Evolutionary conservation across 2,888 invertebrate species (phyloP).

Genomic region (Zygothrica quintamaculata): DNA sequence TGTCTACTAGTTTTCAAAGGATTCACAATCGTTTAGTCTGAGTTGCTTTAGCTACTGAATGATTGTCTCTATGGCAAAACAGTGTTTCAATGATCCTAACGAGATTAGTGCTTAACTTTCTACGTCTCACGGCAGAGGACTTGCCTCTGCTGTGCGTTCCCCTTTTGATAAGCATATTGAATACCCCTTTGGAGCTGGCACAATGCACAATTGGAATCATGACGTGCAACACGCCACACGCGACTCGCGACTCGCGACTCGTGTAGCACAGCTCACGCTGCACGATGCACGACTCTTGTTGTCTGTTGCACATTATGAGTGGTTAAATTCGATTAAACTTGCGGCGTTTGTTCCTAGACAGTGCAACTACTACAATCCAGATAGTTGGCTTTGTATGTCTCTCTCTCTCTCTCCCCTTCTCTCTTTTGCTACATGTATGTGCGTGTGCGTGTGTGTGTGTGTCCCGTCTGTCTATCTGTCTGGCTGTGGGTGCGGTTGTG

Average conservation of each 20-base stretch:
- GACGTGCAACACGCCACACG: too few species aligned
- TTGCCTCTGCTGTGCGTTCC: background rate
- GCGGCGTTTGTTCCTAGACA: slow-evolving; percentile 66
- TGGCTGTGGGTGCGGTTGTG: slow-evolving; percentile 7
- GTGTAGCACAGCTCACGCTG: slow-evolving; percentile 18
- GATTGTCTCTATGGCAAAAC: slow-evolving; percentile 33
- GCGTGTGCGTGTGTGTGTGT: slow-evolving; percentile 3
- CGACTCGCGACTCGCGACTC: too few species aligned
- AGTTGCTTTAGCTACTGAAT: slow-evolving; percentile 37
- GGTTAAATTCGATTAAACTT: slow-evolving; percentile 82
- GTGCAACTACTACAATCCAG: slow-evolving; percentile 46
- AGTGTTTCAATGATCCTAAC: slow-evolving; percentile 76
- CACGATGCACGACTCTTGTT: slow-evolving; percentile 48
- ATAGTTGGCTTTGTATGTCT: slow-evolving; percentile 18
- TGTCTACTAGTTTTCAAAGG: too few species aligned
- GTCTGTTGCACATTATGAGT: slow-evolving; percentile 82
- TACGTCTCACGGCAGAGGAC: slow-evolving; percentile 58
- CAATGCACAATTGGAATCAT: too few species aligned
- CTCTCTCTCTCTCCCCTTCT: too few species aligned
- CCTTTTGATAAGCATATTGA: too few species aligned
- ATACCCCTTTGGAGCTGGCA: too few species aligned
- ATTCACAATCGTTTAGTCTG: background rate
- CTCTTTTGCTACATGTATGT: background rate
- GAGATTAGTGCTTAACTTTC: slow-evolving; percentile 82
- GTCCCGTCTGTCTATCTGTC: background rate